These are phyloP conservation scores for Caranx melampygus DNA, from an alignment of 2,113 vertebrate species.

Conservation along the genomic window DNA sequence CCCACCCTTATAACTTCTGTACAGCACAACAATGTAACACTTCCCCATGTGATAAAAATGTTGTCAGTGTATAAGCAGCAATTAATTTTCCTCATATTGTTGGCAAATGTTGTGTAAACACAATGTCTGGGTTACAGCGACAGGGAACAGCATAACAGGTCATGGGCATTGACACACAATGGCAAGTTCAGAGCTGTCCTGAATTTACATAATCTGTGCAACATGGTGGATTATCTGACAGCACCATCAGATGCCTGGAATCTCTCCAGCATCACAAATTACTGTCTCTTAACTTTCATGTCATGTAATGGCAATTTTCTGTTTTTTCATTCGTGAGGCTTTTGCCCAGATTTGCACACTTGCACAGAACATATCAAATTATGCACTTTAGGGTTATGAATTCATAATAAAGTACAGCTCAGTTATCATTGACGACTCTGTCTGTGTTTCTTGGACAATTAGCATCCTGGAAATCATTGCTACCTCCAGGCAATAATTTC, in stretches of 20 bases:
- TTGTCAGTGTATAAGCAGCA: neutral
- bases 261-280: neutral
- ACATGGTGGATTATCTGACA: neutral
- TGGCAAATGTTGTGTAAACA: neutral
- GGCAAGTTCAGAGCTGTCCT: neutral
- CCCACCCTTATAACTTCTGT: neutral
- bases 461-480: constrained; percentile 56
- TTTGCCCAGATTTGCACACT: constrained; percentile 1
- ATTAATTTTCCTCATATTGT: neutral
- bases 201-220: neutral
- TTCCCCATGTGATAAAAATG: neutral
- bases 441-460: constrained; percentile 47
- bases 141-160: neutral
- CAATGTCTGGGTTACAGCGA: neutral
- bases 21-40: neutral
- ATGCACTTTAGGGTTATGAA: neutral
- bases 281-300: constrained; percentile 12
- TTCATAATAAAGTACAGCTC: constrained; percentile 26
- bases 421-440: constrained; percentile 44
- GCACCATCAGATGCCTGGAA: constrained; percentile 1
- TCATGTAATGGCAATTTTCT: neutral
- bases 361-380: constrained; percentile 5
- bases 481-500: constrained; percentile 64
- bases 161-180: neutral
- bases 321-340: neutral